Percentiles rank a stretch among this genome's conserved stretches.
These are phyloP conservation scores for Eurystomus gularis DNA, from an alignment of 2,113 vertebrate species.

Conservation along the genomic window DNA sequence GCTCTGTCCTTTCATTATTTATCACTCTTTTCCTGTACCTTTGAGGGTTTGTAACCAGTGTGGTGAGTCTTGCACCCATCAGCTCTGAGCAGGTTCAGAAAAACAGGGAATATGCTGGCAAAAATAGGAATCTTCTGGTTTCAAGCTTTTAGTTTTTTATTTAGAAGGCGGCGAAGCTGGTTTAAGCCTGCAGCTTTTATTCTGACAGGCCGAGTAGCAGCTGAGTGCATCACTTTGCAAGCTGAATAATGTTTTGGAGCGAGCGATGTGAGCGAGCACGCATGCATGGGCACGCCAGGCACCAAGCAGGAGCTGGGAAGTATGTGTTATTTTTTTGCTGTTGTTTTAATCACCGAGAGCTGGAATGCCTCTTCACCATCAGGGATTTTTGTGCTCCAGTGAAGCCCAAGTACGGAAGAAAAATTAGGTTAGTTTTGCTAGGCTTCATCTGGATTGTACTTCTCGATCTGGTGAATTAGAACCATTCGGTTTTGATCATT, in stretches of 20 bases:
- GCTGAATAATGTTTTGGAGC: not conserved
- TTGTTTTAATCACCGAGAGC: not conserved
- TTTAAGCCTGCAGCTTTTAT: not conserved
- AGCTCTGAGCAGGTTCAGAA: not conserved
- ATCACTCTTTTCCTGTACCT: not conserved
- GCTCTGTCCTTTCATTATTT: not conserved
- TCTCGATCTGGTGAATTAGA: not conserved
- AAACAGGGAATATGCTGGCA: not conserved
- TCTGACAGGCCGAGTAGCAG: not conserved
- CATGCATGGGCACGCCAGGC: not conserved
- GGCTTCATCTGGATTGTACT: not conserved
- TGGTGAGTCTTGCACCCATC: not conserved
- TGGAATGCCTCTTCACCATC: not conserved
- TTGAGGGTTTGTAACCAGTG: not conserved
- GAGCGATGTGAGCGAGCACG: not conserved
- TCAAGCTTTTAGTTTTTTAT: not conserved
- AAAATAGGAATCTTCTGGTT: not conserved
- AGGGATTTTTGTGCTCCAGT: not conserved
- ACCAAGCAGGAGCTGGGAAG: not conserved
- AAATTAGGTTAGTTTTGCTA: not conserved
- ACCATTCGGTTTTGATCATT: not conserved
- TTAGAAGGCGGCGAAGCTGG: not conserved
- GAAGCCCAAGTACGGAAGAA: not conserved
- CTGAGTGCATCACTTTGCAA: not conserved
- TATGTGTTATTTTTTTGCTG: not conserved